These are phyloP conservation scores for Oithona nana DNA, from an alignment of 2,888 invertebrate species.

Conservation along the genomic window DNA sequence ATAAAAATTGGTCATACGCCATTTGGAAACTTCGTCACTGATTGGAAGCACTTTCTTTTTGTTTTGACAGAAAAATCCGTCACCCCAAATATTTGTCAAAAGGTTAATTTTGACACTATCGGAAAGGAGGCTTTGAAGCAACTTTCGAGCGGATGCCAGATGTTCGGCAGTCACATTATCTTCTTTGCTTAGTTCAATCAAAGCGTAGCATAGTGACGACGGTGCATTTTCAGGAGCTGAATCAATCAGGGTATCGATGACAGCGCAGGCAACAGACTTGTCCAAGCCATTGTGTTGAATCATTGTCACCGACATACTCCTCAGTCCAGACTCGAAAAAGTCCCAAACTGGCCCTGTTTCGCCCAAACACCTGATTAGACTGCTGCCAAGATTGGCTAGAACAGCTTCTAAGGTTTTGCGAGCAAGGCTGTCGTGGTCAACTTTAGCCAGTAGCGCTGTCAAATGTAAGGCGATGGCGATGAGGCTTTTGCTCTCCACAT, in stretches of 20 bases:
- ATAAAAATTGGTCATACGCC: slow-evolving; percentile 1
- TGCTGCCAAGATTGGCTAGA: not conserved
- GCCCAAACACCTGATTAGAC: not conserved
- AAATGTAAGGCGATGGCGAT: not conserved
- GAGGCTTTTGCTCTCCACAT: not conserved
- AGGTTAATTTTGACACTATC: not conserved
- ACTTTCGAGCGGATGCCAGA: not conserved
- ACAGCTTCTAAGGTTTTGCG: not conserved
- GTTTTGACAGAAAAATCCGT: not conserved
- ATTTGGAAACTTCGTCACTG: not conserved
- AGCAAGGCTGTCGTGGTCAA: not conserved
- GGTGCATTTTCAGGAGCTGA: not conserved
- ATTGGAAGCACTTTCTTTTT: not conserved
- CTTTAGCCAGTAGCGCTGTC: not conserved
- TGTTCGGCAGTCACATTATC: not conserved
- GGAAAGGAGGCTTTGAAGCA: not conserved
- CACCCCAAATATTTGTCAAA: not conserved
- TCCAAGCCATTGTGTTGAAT: not conserved
- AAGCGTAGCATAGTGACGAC: not conserved
- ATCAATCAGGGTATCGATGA: not conserved
- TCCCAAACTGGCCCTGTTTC: not conserved
- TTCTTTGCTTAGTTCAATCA: not conserved
- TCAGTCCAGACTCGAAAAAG: not conserved
- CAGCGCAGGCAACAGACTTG: not conserved
- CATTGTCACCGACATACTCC: not conserved